phyloP scores from a whole-genome alignment of 2,797 vertebrate genomes.

The Mormyrops boulengeri region DNA sequence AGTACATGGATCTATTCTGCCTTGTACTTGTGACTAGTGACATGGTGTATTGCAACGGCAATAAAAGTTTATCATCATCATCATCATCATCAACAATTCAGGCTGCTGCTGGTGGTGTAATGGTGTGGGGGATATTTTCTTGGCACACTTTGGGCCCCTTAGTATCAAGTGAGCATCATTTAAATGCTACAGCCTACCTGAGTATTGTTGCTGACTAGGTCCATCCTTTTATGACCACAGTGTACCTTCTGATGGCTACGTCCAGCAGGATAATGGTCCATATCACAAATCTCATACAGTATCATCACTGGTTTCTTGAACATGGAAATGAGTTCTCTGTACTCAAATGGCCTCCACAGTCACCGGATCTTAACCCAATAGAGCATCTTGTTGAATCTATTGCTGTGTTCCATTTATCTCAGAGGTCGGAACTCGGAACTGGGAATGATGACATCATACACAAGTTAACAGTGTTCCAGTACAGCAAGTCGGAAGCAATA shows the following conservation, averaged over 20 bases:
- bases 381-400: neutral
- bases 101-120: neutral
- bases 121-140: neutral
- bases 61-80: too few species aligned
- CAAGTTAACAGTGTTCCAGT: neutral
- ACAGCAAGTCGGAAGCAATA: neutral
- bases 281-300: neutral
- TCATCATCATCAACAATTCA: neutral
- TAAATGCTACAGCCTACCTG: neutral
- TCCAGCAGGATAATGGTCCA: neutral
- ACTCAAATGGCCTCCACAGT: neutral
- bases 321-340: neutral
- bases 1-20: too few species aligned
- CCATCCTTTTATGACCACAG: neutral
- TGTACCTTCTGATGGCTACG: neutral
- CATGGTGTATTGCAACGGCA: too few species aligned
- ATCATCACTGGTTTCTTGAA: neutral
- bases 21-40: too few species aligned
- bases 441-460: neutral
- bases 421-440: neutral
- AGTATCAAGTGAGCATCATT: neutral
- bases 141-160: neutral
- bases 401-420: neutral
- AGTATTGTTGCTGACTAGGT: neutral
- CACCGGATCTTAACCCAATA: neutral